Evolutionary conservation across 2,797 vertebrate genomes (phyloP).

Genomic region (Hypotaenidia philippensis): DNA sequence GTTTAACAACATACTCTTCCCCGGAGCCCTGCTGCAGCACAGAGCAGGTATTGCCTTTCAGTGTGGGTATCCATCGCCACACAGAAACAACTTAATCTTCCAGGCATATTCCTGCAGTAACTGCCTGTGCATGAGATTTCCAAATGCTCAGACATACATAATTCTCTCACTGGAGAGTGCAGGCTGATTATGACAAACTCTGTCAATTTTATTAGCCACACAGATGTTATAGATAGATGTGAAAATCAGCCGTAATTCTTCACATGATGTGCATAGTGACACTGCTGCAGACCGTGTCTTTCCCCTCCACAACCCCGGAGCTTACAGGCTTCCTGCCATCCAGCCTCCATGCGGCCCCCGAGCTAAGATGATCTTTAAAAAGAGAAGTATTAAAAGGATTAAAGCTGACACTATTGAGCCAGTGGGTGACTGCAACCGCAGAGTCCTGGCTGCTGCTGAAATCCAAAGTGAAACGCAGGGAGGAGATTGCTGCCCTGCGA

Average conservation of each 20-base stretch:
- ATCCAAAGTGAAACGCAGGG: neutral
- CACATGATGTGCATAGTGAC: neutral
- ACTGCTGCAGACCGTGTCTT: constrained; percentile 8
- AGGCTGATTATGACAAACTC: constrained; percentile 65
- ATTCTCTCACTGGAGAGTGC: constrained; percentile 65
- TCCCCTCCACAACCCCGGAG: neutral
- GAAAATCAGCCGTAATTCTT: constrained; percentile 60
- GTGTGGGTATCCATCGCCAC: neutral
- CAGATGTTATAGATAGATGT: constrained; percentile 68
- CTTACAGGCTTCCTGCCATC: constrained; percentile 48
- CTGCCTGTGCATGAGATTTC: constrained; percentile 51
- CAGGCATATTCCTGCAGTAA: constrained; percentile 15
- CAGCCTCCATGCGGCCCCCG: neutral
- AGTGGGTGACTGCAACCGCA: constrained; percentile 3
- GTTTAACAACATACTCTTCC: neutral
- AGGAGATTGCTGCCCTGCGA: neutral
- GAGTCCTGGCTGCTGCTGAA: neutral
- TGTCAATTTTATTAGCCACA: constrained; percentile 67
- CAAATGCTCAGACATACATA: constrained; percentile 30
- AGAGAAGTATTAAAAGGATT: constrained; percentile 40
- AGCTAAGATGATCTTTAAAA: constrained; percentile 31
- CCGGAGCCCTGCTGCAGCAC: neutral
- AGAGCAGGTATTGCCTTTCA: neutral
- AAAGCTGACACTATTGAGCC: constrained; percentile 26
- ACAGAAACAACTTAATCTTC: constrained; percentile 48